Evolutionary conservation across 2,797 vertebrate genomes (phyloP), one percentile per base, ranked within the genome.

Genomic region (Catharus ustulatus): DNA sequence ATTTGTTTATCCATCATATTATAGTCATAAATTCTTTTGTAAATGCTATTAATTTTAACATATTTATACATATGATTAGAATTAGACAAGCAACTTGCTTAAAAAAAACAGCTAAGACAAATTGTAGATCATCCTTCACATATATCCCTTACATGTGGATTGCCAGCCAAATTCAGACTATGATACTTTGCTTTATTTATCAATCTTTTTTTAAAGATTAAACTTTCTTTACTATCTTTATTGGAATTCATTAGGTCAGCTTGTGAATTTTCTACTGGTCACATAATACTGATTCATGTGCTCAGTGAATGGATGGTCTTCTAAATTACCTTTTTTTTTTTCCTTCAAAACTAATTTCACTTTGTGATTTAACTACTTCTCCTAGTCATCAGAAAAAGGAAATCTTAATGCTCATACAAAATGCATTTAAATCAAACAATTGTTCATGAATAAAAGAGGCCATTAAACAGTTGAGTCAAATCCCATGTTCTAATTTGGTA

Each of bases 101-200:
- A 29, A 82, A 79, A 64, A 64, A 17, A 82, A 40, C 34, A 5
- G 5, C 8, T 36, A 76, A 43, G 10, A 59, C 11, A 86, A 92
- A 27, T 6, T 38, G 8, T 9, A 30, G 13, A 48, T 61, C 1
- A 2, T 57, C 9, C 5, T 40, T 74, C 51, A 18, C 2, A 36
- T 36, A 38, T 0, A 1, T 45, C 6, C 2, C 14, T 77, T 48
- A 26, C 6, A 27, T 32, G 1, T 38, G 11, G 26, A n/a, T 74
- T 88, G 6, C 8, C 15, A 80, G 2, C 1, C 19, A 26, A 76
- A 48, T 7, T 52, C 22, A 45, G 27, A 49, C 34, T 7, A 67
- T 11, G 19, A 67, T 2, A 1, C 3, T 69, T 55, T 54, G 2
- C 22, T 77, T 84, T 52, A 38, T 2, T 58, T 27, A 45, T 22